phyloP scores from a whole-genome alignment of 2,797 vertebrate genomes.

The Macropodus opercularis region DNA sequence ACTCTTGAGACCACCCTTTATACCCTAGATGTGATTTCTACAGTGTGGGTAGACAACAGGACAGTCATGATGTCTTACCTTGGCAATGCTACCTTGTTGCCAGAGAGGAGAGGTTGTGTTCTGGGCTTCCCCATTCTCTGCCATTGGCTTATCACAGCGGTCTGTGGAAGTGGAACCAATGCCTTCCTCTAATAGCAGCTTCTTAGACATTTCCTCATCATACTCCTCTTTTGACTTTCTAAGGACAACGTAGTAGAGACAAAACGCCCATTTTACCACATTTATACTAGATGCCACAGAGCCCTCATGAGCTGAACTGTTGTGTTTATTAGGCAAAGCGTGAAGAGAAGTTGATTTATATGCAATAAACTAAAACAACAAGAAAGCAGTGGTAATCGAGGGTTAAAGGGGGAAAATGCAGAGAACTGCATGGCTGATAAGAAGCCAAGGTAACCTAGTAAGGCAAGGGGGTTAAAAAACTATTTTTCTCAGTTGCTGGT shows the following conservation, averaged over 20 bases:
- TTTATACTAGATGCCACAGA: not conserved
- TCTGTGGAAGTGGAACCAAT: slow-evolving; percentile 72
- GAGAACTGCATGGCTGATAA: not conserved
- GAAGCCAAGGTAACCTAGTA: slow-evolving; percentile 5
- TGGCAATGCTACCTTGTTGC: slow-evolving; percentile 48
- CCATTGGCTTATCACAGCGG: slow-evolving; percentile 53
- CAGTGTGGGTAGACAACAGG: slow-evolving; percentile 8
- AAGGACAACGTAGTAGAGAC: slow-evolving; percentile 13
- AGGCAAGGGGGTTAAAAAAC: slow-evolving; percentile 62
- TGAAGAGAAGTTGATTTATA: not conserved
- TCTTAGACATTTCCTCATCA: slow-evolving; percentile 84
- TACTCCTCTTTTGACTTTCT: slow-evolving; percentile 98
- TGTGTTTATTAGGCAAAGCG: not conserved
- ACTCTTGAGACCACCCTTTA: too few relatives aligned
- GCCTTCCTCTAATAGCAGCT: slow-evolving; percentile 67
- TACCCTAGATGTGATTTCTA: too few relatives aligned
- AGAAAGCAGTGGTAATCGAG: not conserved
- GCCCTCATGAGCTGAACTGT: not conserved
- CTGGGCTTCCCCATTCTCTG: slow-evolving; percentile 42
- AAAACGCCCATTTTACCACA: not conserved
- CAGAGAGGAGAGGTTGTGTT: slow-evolving; percentile 23
- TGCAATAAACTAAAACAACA: not conserved
- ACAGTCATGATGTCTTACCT: slow-evolving; percentile 48
- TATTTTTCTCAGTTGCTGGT: slow-evolving; percentile 62
- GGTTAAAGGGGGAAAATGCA: not conserved